These are phyloP conservation scores for Drosophila eugracilis DNA, from an alignment of 1,140 invertebrate species.

Conservation along the genomic window DNA sequence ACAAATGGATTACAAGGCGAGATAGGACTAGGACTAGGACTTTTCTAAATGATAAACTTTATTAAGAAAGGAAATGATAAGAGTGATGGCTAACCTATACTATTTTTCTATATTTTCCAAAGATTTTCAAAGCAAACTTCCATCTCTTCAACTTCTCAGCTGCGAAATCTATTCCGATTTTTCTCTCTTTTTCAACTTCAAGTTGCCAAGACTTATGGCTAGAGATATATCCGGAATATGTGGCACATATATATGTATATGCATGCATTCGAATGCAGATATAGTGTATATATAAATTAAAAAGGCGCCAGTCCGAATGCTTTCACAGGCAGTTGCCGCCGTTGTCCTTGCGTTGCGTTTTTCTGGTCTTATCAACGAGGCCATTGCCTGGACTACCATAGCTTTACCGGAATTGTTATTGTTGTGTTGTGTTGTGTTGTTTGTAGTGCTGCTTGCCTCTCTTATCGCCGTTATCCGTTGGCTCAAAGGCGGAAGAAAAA, in stretches of 20 bases:
- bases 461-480: constrained; percentile 50
- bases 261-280: constrained; percentile 25
- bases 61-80: no score
- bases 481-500: constrained; percentile 31
- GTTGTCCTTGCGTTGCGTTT: constrained; percentile 28
- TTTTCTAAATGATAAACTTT: no score
- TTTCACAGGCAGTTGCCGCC: constrained; percentile 21
- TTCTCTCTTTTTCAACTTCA: background rate
- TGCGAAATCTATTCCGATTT: background rate
- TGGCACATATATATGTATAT: constrained; percentile 13
- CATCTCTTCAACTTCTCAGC: background rate
- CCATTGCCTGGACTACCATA: constrained; percentile 13
- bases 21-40: no score
- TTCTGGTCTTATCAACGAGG: constrained; percentile 53
- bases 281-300: constrained; percentile 50
- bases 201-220: constrained; percentile 6
- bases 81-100: no score
- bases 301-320: constrained; percentile 47
- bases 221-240: constrained; percentile 9
- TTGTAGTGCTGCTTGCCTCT: constrained; percentile 4
- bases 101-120: background rate
- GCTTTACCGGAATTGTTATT: constrained; percentile 4
- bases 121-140: background rate
- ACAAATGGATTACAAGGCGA: background rate
- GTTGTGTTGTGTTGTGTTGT: background rate